Evolutionary conservation across 2,888 invertebrate genomes (phyloP).

Genomic region (Chymomyza caudatula): DNA sequence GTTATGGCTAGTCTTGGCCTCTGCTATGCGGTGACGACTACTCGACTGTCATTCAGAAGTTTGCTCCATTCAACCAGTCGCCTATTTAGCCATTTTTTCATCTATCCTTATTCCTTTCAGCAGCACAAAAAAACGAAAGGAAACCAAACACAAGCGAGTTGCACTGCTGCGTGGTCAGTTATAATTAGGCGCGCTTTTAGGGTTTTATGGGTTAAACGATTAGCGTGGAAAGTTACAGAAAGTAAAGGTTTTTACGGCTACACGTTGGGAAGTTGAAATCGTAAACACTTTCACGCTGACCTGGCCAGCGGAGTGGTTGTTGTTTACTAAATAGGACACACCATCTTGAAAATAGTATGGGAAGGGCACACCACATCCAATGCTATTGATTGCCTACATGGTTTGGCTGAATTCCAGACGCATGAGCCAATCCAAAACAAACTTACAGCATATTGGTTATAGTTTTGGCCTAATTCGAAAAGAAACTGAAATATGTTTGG

Average conservation of each 20-base stretch:
- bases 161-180: constrained; percentile 71
- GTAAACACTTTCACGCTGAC: constrained; percentile 50
- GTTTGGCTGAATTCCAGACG: constrained; percentile 14
- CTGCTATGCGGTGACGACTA: no score
- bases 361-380: constrained; percentile 39
- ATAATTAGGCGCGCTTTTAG: constrained; percentile 61
- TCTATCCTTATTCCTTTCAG: neutral
- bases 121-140: constrained; percentile 6
- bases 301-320: constrained; percentile 20
- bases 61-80: constrained; percentile 45
- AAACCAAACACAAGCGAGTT: constrained; percentile 54
- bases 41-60: constrained; percentile 41
- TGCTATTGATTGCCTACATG: constrained; percentile 64
- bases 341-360: neutral
- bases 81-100: constrained; percentile 23
- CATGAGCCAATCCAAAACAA: constrained; percentile 30
- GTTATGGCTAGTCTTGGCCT: no score
- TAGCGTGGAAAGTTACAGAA: constrained; percentile 36
- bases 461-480: constrained; percentile 40
- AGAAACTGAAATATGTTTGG: constrained; percentile 36
- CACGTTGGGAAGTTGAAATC: constrained; percentile 18
- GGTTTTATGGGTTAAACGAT: constrained; percentile 61
- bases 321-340: neutral
- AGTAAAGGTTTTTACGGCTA: constrained; percentile 4
- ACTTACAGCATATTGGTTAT: constrained; percentile 42